phyloP scores from a whole-genome alignment of 2,113 vertebrate species.

The Rhombomys opimus region DNA sequence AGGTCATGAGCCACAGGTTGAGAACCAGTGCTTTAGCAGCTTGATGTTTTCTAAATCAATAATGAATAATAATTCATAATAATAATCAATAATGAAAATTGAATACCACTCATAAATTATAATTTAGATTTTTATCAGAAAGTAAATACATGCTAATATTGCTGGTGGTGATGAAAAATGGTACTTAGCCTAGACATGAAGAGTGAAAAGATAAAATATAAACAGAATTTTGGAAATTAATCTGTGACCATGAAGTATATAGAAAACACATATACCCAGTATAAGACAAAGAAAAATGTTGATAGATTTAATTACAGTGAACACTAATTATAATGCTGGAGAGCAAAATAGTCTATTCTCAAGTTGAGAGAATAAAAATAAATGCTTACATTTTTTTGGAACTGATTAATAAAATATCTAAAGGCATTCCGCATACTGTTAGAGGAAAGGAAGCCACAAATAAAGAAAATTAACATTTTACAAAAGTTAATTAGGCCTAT shows the following conservation, averaged over 20 bases:
- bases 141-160: neutral
- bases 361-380: neutral
- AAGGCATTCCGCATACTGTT: neutral
- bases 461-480: neutral
- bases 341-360: neutral
- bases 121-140: neutral
- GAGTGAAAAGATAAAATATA: neutral
- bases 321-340: neutral
- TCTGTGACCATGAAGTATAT: too few species aligned
- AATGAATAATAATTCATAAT: neutral
- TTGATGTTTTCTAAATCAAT: neutral
- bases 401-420: neutral
- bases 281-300: neutral
- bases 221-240: neutral
- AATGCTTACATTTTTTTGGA: neutral
- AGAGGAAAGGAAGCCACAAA: neutral
- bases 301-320: neutral
- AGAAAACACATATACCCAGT: neutral
- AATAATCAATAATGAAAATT: neutral
- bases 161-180: neutral
- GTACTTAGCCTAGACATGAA: neutral
- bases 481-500: neutral
- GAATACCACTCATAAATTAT: neutral
- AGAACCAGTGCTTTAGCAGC: neutral
- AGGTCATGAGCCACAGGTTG: neutral